These are phyloP conservation scores for Zalophus californianus DNA, from an alignment of 2,797 vertebrate genomes.

Conservation along the genomic window DNA sequence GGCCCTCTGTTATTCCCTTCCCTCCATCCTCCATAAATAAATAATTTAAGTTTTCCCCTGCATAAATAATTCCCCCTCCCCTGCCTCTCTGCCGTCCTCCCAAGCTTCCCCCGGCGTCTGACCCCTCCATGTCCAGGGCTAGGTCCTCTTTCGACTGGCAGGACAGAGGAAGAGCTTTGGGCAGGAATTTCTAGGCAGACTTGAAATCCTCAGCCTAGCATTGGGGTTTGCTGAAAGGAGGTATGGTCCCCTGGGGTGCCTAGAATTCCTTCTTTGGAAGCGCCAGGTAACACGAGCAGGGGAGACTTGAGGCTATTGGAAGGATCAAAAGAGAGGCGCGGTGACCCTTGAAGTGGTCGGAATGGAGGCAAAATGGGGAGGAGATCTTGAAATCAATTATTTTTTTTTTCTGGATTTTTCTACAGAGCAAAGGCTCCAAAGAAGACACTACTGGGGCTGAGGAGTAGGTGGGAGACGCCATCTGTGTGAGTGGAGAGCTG, in stretches of 20 bases:
- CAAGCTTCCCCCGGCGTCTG: background rate
- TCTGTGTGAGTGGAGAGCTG: constrained; percentile 80
- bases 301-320: constrained; percentile 53
- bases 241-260: background rate
- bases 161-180: background rate
- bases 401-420: constrained; percentile 59
- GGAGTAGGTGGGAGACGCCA: constrained; percentile 53
- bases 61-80: constrained; percentile 78
- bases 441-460: constrained; percentile 74
- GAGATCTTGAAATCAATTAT: constrained; percentile 30
- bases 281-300: background rate
- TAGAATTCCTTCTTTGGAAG: constrained; percentile 29
- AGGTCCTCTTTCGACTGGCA: background rate
- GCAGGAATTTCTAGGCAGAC: constrained; percentile 21
- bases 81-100: background rate
- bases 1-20: background rate
- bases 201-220: background rate
- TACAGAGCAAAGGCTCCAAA: constrained; percentile 83
- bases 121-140: background rate
- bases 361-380: constrained; percentile 35
- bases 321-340: background rate
- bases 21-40: constrained; percentile 79
- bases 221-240: background rate
- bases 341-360: constrained; percentile 17
- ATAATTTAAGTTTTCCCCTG: constrained; percentile 78